Base-by-base conservation (phyloP, 2,888 invertebrate species). In the Amiota mariae region DNA sequence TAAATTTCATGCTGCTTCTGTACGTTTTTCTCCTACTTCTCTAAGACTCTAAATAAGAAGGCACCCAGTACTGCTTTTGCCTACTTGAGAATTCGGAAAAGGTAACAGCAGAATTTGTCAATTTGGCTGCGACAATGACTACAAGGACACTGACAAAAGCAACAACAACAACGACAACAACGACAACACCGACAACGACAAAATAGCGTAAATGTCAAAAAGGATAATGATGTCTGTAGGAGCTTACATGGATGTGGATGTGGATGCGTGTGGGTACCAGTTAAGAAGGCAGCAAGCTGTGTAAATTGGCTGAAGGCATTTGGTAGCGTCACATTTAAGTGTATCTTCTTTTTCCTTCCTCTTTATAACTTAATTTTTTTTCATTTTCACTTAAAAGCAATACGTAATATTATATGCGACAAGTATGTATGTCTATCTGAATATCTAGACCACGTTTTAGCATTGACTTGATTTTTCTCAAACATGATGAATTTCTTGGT, bases 181-280 rank as follows among this genome's bases (percentile, higher is more conserved):
- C 3, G 24, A 24, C 24, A 3, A 24, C 8, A 36, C 2, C 36
- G 36, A 36, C 6, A 36, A 36, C 36, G 36, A 36, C 36, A 36
- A 57, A 49, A 57, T 47, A 56, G 18, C 72, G 79, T 77, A 79
- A 77, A 82, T 81, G 83, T 84, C 84, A 84, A 77, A 79, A 68
- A 77, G 78, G 82, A 83, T 85, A 82, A 83, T 82, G 84, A 81
- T 82, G 75, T 47, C 46, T 46, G 67, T 10, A 67, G 72, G 72
- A 48, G 54, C 20, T 6, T 63, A 46, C 46, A n/a, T 63, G 61
- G 10, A 1, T 61, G 9, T 61, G 61, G 8, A 24, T 20, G 20
- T 61, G 61, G 15, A 24, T 2, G 3, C 24, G 24, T 24, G 24
- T 24, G 24, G 24, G 3, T 24, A 3, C 24, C 24, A 24, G 61